Evolutionary conservation across 2,113 vertebrate genomes (phyloP), one percentile per base, ranked within the genome.

Genomic region (Leucopsar rothschildi): DNA sequence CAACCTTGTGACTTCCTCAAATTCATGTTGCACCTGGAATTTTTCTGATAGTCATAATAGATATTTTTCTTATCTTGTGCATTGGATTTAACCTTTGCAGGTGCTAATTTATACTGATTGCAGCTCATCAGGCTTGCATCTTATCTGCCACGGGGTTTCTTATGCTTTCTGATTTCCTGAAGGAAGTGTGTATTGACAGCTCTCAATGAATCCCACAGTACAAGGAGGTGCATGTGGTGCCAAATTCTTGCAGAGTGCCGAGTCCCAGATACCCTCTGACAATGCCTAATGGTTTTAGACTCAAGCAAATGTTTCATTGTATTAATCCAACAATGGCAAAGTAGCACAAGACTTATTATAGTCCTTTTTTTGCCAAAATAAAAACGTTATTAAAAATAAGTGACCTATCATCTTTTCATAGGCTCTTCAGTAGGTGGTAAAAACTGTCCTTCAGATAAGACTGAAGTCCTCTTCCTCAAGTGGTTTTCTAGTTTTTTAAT

Each of bases 91-190:
- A 75, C 59, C 45, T 77, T 92, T 86, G 50, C 69, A 91, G 77
- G 72, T 61, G 61, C 47, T 90, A 97, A 96, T 95, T 95, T 90
- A 66, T 80, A 73, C 86, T 88, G 90, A 96, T 95, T 96, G 91
- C 80, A 93, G 40, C 81, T 93, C 83, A 92, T 90, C 61, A 92
- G 68, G 63, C 60, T 69, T 70, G 64, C 49, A 63, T 94, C 82
- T 94, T 76, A 14, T 75, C 77, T 86, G 69, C 80, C 83, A 49
- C 8, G 4, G 52, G 55, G 35, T 66, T 92, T 82, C 79, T 95
- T 50, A 27, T 25, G 69, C 69, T 53, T 88, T 64, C 71, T 75
- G 27, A 65, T 93, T 89, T 89, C 76, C 56, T 88, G 90, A 81
- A 92, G 88, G 75, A 89, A 94, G 87, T 40, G n/a, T 63, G 50